Base-by-base conservation (phyloP, 2,797 vertebrate genomes). In the Coregonus sp. region DNA sequence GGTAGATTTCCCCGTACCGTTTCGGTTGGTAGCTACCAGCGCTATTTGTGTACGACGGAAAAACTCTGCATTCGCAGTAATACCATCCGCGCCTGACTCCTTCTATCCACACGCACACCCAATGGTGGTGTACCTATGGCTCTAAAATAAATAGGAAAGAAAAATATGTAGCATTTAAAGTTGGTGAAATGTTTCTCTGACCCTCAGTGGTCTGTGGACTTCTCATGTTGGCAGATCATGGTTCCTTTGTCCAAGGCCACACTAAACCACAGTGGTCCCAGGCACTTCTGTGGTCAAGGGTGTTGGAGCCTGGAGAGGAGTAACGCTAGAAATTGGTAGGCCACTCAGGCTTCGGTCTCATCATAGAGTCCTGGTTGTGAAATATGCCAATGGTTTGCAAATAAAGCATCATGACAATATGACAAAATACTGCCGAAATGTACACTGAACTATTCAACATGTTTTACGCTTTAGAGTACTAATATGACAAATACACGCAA, bases 381-480 rank as follows among this genome's bases (percentile, higher is more conserved):
- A n/a, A 20, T 61, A n/a, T n/a, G n/a, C n/a, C n/a, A 5, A 61
- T 61, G 15, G 56, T n/a, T n/a, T 20, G 16, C 56, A n/a, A 18
- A 61, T 61, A 61, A 61, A 61, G 56, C 56, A 18, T 61, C 18
- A n/a, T 20, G 56, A 61, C 56, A 61, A 5, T 20, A 18, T 61
- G n/a, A n/a, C 16, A 61, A 5, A 51, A 7, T 61, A n/a, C 16
- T 4, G 0, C 16, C 3, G 16, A n/a, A n/a, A 61, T n/a, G 56
- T 5, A 7, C 25, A 0, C 1, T 14, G 3, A 15, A 54, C 50
- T 65, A 69, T 75, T 18, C 81, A 72, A 72, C 74, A 73, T 80
- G 72, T n/a, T n/a, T n/a, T n/a, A n/a, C n/a, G n/a, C n/a, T 78
- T 80, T 11, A 79, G 75, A 69, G 70, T 80, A 69, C 70, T 72